Evolutionary conservation across 2,797 vertebrate species (phyloP).

Genomic region (Sebastes hopkinsi): DNA sequence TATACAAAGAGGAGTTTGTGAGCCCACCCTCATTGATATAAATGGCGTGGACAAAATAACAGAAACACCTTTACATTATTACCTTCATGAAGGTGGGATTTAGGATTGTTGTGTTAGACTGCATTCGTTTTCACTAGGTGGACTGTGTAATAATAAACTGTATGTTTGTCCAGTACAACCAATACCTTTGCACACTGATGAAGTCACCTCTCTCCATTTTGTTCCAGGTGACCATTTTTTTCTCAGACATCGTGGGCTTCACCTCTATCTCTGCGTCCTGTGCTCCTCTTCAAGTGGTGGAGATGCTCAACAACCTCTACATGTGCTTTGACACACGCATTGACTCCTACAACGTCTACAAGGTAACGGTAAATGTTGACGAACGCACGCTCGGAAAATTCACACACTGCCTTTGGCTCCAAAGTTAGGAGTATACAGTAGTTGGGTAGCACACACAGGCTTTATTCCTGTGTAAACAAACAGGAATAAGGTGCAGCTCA

Average conservation of each 20-base stretch:
- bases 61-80: neutral
- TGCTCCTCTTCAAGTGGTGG: constrained; percentile 88
- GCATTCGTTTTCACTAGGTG: accelerated
- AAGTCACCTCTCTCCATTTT: neutral
- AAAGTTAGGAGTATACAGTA: neutral
- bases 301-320: constrained; percentile 92
- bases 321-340: constrained; percentile 92
- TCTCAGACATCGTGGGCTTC: constrained; percentile 93
- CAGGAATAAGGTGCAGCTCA: neutral
- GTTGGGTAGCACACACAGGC: neutral
- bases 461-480: neutral
- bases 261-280: constrained; percentile 91
- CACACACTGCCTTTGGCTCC: neutral
- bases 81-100: neutral
- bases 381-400: neutral
- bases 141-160: neutral
- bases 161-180: neutral
- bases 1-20: neutral
- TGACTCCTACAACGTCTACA: constrained; percentile 90
- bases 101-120: neutral
- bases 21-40: neutral
- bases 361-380: constrained; percentile 77
- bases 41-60: neutral
- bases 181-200: neutral
- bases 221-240: constrained; percentile 91